Evolutionary conservation across 2,797 vertebrate species (phyloP).

Genomic region (Lacerta agilis): DNA sequence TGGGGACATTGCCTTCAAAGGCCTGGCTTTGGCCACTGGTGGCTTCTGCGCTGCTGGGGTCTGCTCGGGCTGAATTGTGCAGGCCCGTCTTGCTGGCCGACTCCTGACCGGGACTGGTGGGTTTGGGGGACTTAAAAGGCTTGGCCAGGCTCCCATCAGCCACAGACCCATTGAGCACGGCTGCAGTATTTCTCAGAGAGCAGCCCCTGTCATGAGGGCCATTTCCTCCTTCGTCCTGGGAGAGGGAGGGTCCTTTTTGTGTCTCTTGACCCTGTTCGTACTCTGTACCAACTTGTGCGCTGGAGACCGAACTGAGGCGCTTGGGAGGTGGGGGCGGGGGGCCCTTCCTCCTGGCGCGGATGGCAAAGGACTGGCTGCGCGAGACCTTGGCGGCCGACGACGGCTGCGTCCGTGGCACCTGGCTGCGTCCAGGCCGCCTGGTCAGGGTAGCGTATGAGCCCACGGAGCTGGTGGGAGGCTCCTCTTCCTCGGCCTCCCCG

Average conservation of each 20-base stretch:
- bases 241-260: fast-evolving
- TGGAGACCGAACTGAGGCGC: conserved; percentile 91
- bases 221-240: background rate
- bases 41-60: fast-evolving
- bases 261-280: conserved; percentile 1
- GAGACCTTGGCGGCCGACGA: conserved; percentile 76
- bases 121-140: conserved; percentile 62
- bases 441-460: conserved; percentile 92
- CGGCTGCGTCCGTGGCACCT: conserved; percentile 65
- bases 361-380: conserved; percentile 92
- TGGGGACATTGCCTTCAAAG: conserved; percentile 59
- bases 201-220: conserved; percentile 19
- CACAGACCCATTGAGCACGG: conserved; percentile 71
- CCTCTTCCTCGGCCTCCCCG: conserved; percentile 88
- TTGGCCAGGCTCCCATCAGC: background rate
- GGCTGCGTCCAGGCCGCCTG: conserved; percentile 84
- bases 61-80: background rate
- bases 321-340: conserved; percentile 91
- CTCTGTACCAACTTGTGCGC: background rate
- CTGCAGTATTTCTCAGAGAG: conserved; percentile 78
- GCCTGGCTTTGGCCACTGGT: conserved; percentile 19
- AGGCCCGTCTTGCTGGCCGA: background rate
- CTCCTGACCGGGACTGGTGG: background rate
- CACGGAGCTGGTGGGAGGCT: conserved; percentile 77
- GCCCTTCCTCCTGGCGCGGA: conserved; percentile 89